phyloP scores from a whole-genome alignment of 37 sponge, comb jelly and placozoan species.

The Eunapius fragilis region DNA sequence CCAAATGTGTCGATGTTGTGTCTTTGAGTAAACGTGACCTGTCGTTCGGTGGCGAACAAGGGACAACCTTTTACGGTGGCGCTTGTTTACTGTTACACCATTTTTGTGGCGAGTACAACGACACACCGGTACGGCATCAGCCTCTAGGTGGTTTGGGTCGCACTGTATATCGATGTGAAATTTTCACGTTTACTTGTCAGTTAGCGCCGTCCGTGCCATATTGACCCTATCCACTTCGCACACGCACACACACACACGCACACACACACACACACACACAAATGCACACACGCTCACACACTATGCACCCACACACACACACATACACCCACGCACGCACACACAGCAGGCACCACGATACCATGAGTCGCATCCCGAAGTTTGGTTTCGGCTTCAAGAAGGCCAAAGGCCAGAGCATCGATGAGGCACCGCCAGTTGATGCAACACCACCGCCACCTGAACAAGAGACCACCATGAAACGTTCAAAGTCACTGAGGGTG shows the following conservation, averaged over 20 bases:
- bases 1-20: not conserved
- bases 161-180: too few species aligned
- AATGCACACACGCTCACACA: too few species aligned
- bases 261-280: too few species aligned
- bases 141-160: not conserved
- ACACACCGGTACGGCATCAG: not conserved
- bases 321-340: not conserved
- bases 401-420: not conserved
- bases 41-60: not conserved
- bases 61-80: not conserved
- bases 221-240: not conserved
- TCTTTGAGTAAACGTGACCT: not conserved
- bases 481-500: conserved; percentile 23
- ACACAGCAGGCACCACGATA: not conserved
- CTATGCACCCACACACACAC: not conserved
- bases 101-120: not conserved
- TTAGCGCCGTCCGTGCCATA: not conserved
- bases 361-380: conserved; percentile 18
- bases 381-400: conserved; percentile 22
- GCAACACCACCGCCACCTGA: not conserved
- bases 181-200: not conserved
- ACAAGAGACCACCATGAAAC: not conserved
- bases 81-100: not conserved
- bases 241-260: too few species aligned
- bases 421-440: not conserved